These are phyloP conservation scores for Poeciliopsis retropinna DNA, from an alignment of 2,113 vertebrate species.

Conservation along the genomic window DNA sequence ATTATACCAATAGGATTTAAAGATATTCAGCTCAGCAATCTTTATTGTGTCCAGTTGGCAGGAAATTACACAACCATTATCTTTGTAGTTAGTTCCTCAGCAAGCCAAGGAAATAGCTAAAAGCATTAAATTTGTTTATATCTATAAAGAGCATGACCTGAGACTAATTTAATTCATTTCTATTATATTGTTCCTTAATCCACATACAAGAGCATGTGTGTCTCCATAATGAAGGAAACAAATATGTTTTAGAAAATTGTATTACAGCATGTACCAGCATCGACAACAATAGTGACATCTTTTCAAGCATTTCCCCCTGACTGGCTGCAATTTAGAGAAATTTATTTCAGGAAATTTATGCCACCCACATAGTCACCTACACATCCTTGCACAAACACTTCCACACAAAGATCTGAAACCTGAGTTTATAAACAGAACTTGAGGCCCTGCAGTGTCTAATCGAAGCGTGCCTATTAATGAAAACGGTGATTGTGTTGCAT, in stretches of 20 bases:
- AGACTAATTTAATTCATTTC: slow-evolving; percentile 26
- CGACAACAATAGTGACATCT: slow-evolving; percentile 32
- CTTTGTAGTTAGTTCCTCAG: slow-evolving; percentile 31
- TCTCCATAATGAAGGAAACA: slow-evolving; percentile 6
- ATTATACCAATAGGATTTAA: slow-evolving; percentile 55
- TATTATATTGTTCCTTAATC: slow-evolving; percentile 13
- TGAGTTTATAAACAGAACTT: slow-evolving; percentile 28
- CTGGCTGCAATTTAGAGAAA: not conserved
- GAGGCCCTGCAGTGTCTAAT: slow-evolving; percentile 1
- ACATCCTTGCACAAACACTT: slow-evolving; percentile 11
- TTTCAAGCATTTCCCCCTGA: not conserved
- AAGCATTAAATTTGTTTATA: slow-evolving; percentile 20
- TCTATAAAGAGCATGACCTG: slow-evolving; percentile 37
- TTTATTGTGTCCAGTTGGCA: slow-evolving; percentile 68
- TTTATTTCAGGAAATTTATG: slow-evolving; percentile 19
- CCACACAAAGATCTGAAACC: slow-evolving; percentile 10
- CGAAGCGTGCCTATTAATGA: slow-evolving; percentile 14
- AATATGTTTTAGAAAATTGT: not conserved
- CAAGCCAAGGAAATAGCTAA: slow-evolving; percentile 28
- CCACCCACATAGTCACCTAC: slow-evolving; percentile 51
- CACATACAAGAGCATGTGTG: slow-evolving; percentile 17
- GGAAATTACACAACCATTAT: slow-evolving; percentile 56
- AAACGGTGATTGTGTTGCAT: slow-evolving; percentile 59
- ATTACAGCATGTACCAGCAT: not conserved
- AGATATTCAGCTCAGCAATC: slow-evolving; percentile 44